These are phyloP conservation scores for Drosophila rhopaloa DNA, from an alignment of 1,140 invertebrate species.

Conservation along the genomic window DNA sequence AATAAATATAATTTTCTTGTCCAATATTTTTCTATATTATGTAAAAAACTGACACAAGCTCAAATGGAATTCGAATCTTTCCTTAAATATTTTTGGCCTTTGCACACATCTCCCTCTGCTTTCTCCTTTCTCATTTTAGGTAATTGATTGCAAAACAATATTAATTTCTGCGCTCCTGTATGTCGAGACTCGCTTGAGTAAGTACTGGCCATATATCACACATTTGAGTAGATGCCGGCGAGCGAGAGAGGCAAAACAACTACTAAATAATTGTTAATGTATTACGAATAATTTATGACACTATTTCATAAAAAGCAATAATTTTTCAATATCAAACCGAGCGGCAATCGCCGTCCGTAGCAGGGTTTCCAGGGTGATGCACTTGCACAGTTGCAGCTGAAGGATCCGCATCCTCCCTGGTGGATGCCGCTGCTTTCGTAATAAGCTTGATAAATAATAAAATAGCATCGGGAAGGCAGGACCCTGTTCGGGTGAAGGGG, in stretches of 20 bases:
- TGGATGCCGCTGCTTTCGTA: slow-evolving; percentile 65
- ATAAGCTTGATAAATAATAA: slow-evolving; percentile 83
- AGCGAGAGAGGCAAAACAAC: slow-evolving; percentile 64
- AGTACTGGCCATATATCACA: slow-evolving; percentile 72
- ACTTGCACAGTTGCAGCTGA: slow-evolving; percentile 71
- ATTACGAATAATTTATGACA: slow-evolving; percentile 83
- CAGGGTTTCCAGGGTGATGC: slow-evolving; percentile 27
- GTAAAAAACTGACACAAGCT: background rate
- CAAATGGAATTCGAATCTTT: background rate
- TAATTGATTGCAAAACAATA: slow-evolving; percentile 75
- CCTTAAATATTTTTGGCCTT: slow-evolving; percentile 1
- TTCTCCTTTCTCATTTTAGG: slow-evolving; percentile 58
- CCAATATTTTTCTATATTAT: background rate
- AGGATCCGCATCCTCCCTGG: slow-evolving; percentile 30
- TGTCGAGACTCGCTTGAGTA: slow-evolving; percentile 61
- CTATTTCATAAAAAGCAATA: slow-evolving; percentile 83
- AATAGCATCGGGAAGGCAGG: slow-evolving; percentile 50
- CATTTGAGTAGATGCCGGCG: slow-evolving; percentile 63
- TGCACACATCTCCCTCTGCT: slow-evolving; percentile 1
- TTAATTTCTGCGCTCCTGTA: slow-evolving; percentile 60
- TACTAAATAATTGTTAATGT: slow-evolving; percentile 83
- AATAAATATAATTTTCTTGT: no score
- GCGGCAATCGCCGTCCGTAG: slow-evolving; percentile 55
- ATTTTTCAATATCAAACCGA: slow-evolving; percentile 82
- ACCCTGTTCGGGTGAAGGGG: background rate